phyloP scores from a whole-genome alignment of 2,113 vertebrate genomes.

The Rattus norvegicus region DNA sequence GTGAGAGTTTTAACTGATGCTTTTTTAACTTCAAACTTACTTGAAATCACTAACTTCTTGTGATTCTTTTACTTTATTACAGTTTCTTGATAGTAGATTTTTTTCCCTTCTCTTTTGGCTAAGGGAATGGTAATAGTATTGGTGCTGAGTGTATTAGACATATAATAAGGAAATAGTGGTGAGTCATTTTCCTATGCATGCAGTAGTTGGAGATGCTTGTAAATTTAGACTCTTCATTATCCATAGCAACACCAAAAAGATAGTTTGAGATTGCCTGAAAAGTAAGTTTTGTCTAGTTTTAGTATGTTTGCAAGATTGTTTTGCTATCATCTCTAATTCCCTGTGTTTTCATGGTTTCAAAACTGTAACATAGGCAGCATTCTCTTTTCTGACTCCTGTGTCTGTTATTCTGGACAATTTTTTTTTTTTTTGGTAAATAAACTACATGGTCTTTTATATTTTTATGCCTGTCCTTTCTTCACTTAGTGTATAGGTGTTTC shows the following conservation, averaged over 20 bases:
- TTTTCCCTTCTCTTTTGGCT: background rate
- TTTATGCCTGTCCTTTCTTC: background rate
- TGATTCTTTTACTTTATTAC: background rate
- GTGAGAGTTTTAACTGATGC: conserved; percentile 27
- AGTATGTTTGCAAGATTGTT: background rate
- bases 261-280: background rate
- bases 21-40: conserved; percentile 15
- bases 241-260: background rate
- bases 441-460: background rate
- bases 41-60: background rate
- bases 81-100: background rate
- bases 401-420: background rate
- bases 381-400: background rate
- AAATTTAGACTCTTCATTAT: background rate
- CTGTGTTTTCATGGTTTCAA: background rate
- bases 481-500: background rate
- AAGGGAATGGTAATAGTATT: background rate
- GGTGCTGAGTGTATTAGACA: background rate
- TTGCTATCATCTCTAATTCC: background rate
- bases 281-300: background rate
- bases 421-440: background rate
- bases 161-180: background rate
- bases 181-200: background rate
- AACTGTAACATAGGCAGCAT: background rate
- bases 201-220: background rate